A percentile compares a stretch with the other conserved stretches of the same genome.
phyloP scores from a whole-genome alignment of 2,113 vertebrate genomes.

The Excalfactoria chinensis region DNA sequence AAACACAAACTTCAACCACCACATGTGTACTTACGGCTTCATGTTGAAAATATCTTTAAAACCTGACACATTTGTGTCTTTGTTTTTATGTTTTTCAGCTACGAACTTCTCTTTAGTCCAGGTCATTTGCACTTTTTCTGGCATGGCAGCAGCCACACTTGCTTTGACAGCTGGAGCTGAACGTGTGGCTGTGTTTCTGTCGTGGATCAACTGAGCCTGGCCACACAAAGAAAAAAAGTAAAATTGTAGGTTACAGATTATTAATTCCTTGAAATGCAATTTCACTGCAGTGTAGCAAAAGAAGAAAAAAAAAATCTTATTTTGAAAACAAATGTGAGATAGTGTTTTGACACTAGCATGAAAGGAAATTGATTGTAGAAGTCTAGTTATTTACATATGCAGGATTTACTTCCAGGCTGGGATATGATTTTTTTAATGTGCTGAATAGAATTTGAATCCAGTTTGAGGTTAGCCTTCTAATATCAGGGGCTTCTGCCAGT shows the following conservation, averaged over 20 bases:
- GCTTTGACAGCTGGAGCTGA: constrained; percentile 48
- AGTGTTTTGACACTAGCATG: not conserved
- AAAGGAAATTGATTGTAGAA: not conserved
- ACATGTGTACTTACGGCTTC: constrained; percentile 89
- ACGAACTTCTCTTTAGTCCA: constrained; percentile 96
- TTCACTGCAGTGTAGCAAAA: not conserved
- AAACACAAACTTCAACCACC: not conserved
- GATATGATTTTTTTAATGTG: not conserved
- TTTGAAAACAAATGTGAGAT: not conserved
- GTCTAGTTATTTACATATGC: not conserved
- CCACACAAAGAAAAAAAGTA: not conserved
- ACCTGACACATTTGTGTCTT: constrained; percentile 77
- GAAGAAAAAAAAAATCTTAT: not conserved
- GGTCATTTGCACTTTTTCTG: constrained; percentile 93
- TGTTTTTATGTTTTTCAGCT: constrained; percentile 84
- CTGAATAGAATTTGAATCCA: not conserved
- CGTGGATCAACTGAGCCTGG: constrained; percentile 95
- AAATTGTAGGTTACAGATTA: fast-evolving
- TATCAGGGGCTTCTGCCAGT: not conserved
- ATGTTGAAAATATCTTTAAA: constrained; percentile 94
- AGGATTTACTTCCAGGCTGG: not conserved
- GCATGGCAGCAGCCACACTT: constrained; percentile 55
- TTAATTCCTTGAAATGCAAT: not conserved
- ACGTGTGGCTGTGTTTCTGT: constrained; percentile 91
- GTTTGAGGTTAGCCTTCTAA: not conserved